phyloP scores from a whole-genome alignment of 2,113 vertebrate species.

The Motacilla alba region DNA sequence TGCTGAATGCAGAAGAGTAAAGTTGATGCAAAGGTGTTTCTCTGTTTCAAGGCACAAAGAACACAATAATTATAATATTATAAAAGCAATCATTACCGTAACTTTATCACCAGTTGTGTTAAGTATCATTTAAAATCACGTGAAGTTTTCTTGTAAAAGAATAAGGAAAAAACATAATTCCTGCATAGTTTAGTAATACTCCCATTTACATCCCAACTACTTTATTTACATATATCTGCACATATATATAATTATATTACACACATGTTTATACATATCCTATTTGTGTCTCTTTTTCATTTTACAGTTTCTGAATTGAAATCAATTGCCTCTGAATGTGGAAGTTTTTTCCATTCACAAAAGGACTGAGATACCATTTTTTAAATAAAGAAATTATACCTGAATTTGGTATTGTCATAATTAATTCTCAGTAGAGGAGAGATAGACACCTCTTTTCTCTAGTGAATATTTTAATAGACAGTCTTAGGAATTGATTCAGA shows the following conservation, averaged over 20 bases:
- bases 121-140: neutral
- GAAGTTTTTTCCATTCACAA: neutral
- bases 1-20: slow-evolving; percentile 78
- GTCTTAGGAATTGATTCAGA: slow-evolving; percentile 58
- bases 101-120: neutral
- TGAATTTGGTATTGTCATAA: slow-evolving; percentile 11
- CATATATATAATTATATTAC: neutral
- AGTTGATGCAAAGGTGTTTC: slow-evolving; percentile 91
- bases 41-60: slow-evolving; percentile 66
- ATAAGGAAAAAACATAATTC: neutral
- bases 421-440: slow-evolving; percentile 10
- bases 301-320: neutral
- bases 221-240: neutral
- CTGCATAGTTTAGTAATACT: neutral
- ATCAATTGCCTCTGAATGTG: neutral
- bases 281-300: neutral
- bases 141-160: neutral
- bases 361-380: neutral
- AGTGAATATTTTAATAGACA: slow-evolving; percentile 49
- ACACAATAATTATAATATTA: neutral
- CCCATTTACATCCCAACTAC: neutral
- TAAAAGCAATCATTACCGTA: neutral
- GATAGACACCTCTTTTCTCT: neutral
- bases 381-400: slow-evolving; percentile 43
- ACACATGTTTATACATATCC: neutral